Percentiles rank a stretch among this genome's conserved stretches.
Conservation (phyloP, 92 coral and sea anemone genomes). For the Phenganax stokvisi region DNA sequence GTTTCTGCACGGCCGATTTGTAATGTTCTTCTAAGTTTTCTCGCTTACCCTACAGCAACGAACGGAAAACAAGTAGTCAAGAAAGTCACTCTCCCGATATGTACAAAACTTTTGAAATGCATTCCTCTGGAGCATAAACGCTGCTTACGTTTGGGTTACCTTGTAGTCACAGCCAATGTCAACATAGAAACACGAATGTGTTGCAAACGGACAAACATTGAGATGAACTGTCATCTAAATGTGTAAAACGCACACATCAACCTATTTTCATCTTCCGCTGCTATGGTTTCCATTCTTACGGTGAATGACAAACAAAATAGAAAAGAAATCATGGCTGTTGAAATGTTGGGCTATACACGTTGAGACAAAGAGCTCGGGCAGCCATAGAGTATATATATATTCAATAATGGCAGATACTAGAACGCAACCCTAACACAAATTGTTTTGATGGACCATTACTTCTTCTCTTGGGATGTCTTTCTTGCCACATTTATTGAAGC, state of each 20-base stretch:
- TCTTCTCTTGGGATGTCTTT: constrained; percentile 98
- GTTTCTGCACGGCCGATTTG: constrained; percentile 71
- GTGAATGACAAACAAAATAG: background rate
- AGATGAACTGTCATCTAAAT: constrained; percentile 77
- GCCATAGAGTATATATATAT: background rate
- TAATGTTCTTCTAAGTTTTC: constrained; percentile 84
- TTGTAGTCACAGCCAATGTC: constrained; percentile 92
- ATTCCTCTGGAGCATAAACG: too few species aligned
- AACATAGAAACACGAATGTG: constrained; percentile 71
- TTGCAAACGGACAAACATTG: constrained; percentile 76
- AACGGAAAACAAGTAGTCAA: background rate
- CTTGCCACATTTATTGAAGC: constrained; percentile 88
- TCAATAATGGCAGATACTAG: background rate
- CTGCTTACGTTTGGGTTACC: constrained; percentile 40
- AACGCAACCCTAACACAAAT: background rate
- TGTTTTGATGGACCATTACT: constrained; percentile 40
- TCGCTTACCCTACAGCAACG: constrained; percentile 62
- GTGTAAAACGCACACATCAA: background rate
- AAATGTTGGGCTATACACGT: too few species aligned
- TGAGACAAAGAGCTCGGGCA: too few species aligned
- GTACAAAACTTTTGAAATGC: too few species aligned
- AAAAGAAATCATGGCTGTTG: too few species aligned
- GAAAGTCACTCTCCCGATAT: background rate
- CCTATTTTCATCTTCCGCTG: too few species aligned
- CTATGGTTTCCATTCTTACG: background rate